Base-by-base conservation (phyloP, 2,888 invertebrate genomes). In the Meliscaeva auricollis region DNA sequence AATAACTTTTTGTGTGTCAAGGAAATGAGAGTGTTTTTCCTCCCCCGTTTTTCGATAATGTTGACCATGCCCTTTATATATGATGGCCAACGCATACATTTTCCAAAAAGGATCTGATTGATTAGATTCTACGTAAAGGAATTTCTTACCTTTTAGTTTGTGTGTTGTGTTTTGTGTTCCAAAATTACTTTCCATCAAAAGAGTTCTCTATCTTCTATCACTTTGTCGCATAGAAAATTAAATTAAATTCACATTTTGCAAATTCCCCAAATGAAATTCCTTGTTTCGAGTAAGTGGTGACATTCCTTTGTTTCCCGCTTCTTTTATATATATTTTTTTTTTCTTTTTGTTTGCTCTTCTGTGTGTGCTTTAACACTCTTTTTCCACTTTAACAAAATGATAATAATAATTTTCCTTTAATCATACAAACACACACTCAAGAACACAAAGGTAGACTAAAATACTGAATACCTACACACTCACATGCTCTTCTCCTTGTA, bases 1-100 rank as follows among this genome's bases (percentile, higher is more conserved):
- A 82, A 82, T 82, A 72, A 72, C 35, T 68, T 72, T 60, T 60
- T 17, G 20, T 62, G 60, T 75, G 80, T 62, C 46, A 56, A 52
- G 58, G 62, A 54, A 52, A 77, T 78, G 64, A 64, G 64, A 46
- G 30, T 64, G 11, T 30, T 64, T 64, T 64, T 15, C 35, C 38
- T 38, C 38, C 38, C 26, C 38, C 0, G 3, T 60, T 32, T 54
- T 30, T 11, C 30, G 26, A 46, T 46, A 46, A 50, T 7, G 20
- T 11, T 66, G 35, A n/a, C 35, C 50, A 22, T 32, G 50, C 15
- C 35, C 32, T 35, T 22, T 35, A 26, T 30, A 11, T 52, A 52
- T 26, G 11, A 15, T 62, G 7, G 46, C 17, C 7, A 50, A 35
- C 17, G 48, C 0, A 22, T 38, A 20, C 17, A 13, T 22, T 66